Conservation (phyloP, 2,113 vertebrate species). For the Pangasianodon gigas region DNA sequence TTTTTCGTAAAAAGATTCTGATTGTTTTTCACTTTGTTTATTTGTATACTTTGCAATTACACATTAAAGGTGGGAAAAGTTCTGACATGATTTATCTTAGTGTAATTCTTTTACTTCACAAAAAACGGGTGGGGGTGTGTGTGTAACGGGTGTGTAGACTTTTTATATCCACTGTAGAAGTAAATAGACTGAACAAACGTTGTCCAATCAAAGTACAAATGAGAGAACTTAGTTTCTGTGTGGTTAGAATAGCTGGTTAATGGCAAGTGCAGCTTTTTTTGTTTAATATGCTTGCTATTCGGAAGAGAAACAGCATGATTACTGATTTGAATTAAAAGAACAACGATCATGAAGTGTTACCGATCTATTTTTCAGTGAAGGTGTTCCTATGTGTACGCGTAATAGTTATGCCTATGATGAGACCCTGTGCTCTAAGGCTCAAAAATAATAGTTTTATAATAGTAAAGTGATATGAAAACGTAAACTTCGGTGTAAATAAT, state of each 20-base stretch:
- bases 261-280: not conserved
- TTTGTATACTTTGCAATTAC: no score
- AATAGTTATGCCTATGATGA: not conserved
- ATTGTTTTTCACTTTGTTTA: no score
- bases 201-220: not conserved
- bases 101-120: no score
- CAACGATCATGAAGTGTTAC: not conserved
- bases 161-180: no score
- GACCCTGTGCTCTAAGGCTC: not conserved
- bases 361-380: not conserved
- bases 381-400: not conserved
- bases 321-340: not conserved
- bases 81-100: no score
- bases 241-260: not conserved
- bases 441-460: not conserved
- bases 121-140: no score
- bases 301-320: not conserved
- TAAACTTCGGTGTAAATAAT: not conserved
- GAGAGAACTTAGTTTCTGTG: not conserved
- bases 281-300: not conserved
- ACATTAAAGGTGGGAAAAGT: no score
- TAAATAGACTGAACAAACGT: not conserved
- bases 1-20: no score
- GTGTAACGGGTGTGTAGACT: no score
- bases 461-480: not conserved